Percentiles rank a stretch among this genome's conserved stretches.
These are phyloP conservation scores for Melanostigma gelatinosum DNA, from an alignment of 2,113 vertebrate genomes.

Conservation along the genomic window DNA sequence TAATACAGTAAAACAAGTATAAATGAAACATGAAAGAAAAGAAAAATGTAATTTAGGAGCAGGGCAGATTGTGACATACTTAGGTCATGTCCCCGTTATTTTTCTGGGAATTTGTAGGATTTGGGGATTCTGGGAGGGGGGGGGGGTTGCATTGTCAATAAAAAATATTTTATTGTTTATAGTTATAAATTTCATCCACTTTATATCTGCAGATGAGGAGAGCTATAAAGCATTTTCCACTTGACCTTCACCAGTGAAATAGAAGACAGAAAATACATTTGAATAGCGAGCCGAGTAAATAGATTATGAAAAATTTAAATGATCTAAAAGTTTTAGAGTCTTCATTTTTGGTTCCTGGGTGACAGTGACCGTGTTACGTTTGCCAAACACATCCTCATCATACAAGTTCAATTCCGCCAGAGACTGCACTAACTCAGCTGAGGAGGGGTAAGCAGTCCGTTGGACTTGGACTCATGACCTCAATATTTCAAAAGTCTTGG, in stretches of 20 bases:
- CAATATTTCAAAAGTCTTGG: not conserved
- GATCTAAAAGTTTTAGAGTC: not conserved
- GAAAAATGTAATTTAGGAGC: not conserved
- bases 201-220: not conserved
- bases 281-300: not conserved
- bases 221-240: not conserved
- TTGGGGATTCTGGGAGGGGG: not conserved
- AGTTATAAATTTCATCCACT: not conserved
- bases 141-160: not conserved
- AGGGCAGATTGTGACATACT: not conserved
- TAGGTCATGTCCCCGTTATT: not conserved
- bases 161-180: not conserved
- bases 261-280: not conserved
- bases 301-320: not conserved
- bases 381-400: not conserved
- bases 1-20: not conserved
- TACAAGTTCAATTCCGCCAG: not conserved
- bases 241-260: not conserved
- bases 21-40: not conserved
- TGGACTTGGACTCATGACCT: not conserved
- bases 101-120: not conserved
- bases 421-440: not conserved
- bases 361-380: not conserved
- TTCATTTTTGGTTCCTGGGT: not conserved
- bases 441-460: not conserved